These are phyloP conservation scores for Chydorus sphaericus DNA, from an alignment of 2,888 invertebrate genomes.

Conservation along the genomic window DNA sequence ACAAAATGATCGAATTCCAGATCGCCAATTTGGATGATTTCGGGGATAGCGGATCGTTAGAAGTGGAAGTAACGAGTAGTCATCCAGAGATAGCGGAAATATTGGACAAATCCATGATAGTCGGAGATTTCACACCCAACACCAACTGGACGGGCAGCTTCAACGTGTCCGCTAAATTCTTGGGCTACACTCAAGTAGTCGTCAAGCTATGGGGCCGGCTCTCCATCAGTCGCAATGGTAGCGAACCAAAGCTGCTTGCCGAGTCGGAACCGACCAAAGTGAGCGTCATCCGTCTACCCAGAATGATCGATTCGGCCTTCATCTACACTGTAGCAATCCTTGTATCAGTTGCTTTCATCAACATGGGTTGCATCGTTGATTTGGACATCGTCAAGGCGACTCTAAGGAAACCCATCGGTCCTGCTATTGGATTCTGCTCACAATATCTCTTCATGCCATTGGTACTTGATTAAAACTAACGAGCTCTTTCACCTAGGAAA, in stretches of 20 bases:
- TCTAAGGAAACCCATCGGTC: conserved; percentile 56
- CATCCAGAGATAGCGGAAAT: conserved; percentile 7
- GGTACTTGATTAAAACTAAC: no score
- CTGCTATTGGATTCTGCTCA: conserved; percentile 56
- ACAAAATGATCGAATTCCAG: conserved; percentile 30
- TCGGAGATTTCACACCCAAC: conserved; percentile 1
- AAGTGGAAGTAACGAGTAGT: conserved; percentile 6
- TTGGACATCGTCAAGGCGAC: conserved; percentile 50
- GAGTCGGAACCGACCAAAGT: conserved; percentile 26
- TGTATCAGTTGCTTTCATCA: conserved; percentile 67
- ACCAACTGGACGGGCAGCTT: conserved; percentile 27
- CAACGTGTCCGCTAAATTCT: conserved; percentile 30
- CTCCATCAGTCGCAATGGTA: conserved; percentile 11
- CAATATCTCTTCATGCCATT: conserved; percentile 79
- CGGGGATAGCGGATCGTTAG: background rate
- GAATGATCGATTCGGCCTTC: conserved; percentile 57
- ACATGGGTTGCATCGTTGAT: conserved; percentile 80
- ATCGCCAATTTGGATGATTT: conserved; percentile 9
- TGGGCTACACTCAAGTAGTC: conserved; percentile 24
- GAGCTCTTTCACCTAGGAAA: background rate
- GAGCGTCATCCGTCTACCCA: conserved; percentile 42
- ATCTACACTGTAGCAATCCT: conserved; percentile 56
- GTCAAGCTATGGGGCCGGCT: conserved; percentile 17
- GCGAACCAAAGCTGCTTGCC: background rate
- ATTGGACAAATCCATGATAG: no score